Base-by-base conservation (phyloP, 2,888 invertebrate genomes). In the Allygus modestus region DNA sequence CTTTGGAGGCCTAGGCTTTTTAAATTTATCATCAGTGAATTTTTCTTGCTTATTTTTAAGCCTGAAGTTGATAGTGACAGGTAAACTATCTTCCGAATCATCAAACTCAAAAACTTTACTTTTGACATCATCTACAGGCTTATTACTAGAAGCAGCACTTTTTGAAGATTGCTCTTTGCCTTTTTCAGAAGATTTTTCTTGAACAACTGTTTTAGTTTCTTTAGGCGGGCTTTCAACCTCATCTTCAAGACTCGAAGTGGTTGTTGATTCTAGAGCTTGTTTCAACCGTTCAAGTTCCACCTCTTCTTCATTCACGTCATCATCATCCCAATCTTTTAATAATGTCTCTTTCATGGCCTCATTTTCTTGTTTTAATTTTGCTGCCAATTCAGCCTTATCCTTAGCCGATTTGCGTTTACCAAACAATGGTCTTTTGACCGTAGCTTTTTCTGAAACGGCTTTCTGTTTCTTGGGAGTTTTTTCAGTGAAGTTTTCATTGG, bases 301-400 rank as follows among this genome's bases (percentile, higher is more conserved):
- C 15, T 88, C 87, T 28, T 90, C 88, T 51, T 90, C 90, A 37
- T 91, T 91, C 54, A 92, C 91, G 23, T 92, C 92, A 85, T 92
- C 94, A 87, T 96, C 96, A 86, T 94, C 94, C 96, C 96, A 96
- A 89, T 96, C 96, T 0, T 95, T 95, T 84, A 96, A 90, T 65
- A 96, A 91, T 87, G 94, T 93, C 84, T 92, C 94, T 85, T 94
- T 93, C 87, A 95, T 93, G 89, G 94, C 94, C 84, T 92, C 92
- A 89, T 93, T 93, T 51, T 92, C 92, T 89, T 93, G 93, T 82
- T 90, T 89, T 87, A 92, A 92, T 23, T 90, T 90, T 58, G 84
- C 87, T 28, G 87, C 79, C 84, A 90, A 89, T 1, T 90, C 90
- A 5, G 65, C 77, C 51, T 85, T 85, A 41, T 89, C 89, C 84